phyloP scores from a whole-genome alignment of 1,140 invertebrate genomes.

The Rhopalosiphum padi region DNA sequence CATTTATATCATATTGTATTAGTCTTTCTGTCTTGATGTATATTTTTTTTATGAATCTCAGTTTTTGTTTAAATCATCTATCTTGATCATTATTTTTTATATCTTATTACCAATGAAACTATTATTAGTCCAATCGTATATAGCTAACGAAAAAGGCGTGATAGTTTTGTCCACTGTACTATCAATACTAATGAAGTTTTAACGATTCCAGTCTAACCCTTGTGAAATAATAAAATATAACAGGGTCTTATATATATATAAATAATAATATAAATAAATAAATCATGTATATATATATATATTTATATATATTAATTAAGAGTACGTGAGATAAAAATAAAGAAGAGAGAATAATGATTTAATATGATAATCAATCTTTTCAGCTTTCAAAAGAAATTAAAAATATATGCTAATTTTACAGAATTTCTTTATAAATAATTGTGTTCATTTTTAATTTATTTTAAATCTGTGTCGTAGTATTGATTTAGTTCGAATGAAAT shows the following conservation, averaged over 20 bases:
- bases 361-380: constrained; percentile 36
- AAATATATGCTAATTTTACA: constrained; percentile 18
- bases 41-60: not conserved
- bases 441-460: not conserved
- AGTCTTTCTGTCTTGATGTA: not conserved
- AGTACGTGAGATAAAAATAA: not conserved
- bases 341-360: constrained; percentile 9
- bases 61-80: not conserved
- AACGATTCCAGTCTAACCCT: not conserved
- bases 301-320: too few species aligned
- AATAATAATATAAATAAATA: too few species aligned
- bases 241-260: not conserved
- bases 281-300: not conserved
- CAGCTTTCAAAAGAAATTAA: not conserved
- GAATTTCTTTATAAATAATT: not conserved
- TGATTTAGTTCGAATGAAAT: not conserved
- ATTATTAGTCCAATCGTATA: not conserved
- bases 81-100: not conserved
- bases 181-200: constrained; percentile 28
- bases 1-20: not conserved
- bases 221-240: not conserved
- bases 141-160: not conserved
- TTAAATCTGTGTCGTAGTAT: not conserved
- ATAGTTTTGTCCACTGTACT: not conserved
- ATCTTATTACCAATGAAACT: not conserved